Evolutionary conservation across 2,113 vertebrate genomes (phyloP), one percentile per base, ranked within the genome.

Genomic region (Stercorarius parasiticus): DNA sequence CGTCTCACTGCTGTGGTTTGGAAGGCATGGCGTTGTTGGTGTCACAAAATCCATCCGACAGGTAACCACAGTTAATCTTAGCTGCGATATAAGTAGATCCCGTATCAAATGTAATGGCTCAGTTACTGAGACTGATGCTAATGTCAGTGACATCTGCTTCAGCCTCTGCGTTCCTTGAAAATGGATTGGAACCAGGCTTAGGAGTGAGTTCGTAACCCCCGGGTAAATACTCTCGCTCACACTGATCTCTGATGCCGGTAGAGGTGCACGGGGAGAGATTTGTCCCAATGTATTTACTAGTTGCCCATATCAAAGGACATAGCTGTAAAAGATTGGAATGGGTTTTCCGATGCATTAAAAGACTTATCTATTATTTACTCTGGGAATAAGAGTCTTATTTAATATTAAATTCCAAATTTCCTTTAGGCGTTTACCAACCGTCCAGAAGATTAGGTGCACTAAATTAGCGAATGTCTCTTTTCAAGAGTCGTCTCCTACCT

Each of bases 21-120:
- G 67, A 38, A 86, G 77, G 82, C 0, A 10, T 22, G 82, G 15
- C 65, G 32, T 36, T 66, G 15, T 58, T 80, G 88, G 86, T 66
- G 50, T 17, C n/a, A 42, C 62, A n/a, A 66, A 88, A 86, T 86
- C 86, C 2, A 0, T 21, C 89, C 82, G 91, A 82, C 93, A 95
- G 89, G 94, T 96, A 92, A 73, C 80, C 69, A 40, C 88, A 55
- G 88, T 78, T 96, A 84, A 92, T 91, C 94, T 92, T 19, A 40
- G 69, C 86, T 81, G 83, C 80, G 88, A 70, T 95, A 27, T 74
- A 71, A 96, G 93, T 32, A 91, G 88, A 77, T 86, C 83, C 47
- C 34, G 36, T 66, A 70, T 23, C 86, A 73, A 88, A 90, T 45
- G 32, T 17, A 62, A 86, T 65, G 83, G 73, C 72, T 95, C 72